Conservation (phyloP, 2,797 vertebrate genomes). For the Clarias fuscus region DNA sequence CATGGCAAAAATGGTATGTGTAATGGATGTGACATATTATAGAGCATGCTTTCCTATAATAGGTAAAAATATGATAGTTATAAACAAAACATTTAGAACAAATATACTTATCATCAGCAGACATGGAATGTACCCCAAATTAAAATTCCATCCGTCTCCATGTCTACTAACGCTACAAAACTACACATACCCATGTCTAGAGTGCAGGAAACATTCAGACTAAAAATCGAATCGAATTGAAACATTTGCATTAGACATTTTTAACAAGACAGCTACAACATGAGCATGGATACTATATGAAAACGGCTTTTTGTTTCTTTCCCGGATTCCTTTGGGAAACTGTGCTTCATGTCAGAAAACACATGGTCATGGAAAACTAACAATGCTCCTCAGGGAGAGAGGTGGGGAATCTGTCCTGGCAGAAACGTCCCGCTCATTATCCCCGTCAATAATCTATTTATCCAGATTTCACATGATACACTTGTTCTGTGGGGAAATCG, state of each 20-base stretch:
- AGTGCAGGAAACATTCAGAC: neutral
- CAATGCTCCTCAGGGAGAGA: constrained; percentile 36
- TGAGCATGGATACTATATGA: constrained; percentile 16
- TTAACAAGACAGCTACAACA: neutral
- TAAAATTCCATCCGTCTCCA: neutral
- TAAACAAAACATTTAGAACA: too few species aligned
- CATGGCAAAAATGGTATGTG: too few species aligned
- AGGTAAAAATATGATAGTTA: too few species aligned
- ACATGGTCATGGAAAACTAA: constrained; percentile 41
- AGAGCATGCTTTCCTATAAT: too few species aligned
- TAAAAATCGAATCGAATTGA: neutral
- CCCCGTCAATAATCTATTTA: constrained; percentile 35
- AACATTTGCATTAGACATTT: constrained; percentile 14
- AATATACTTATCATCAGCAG: neutral
- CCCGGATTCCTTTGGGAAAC: constrained; percentile 44
- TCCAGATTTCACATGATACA: constrained; percentile 27
- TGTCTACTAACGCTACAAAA: neutral
- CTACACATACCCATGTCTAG: neutral
- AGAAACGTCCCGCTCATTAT: constrained; percentile 45
- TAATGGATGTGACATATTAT: too few species aligned
- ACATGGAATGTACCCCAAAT: neutral
- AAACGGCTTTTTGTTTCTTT: constrained; percentile 35
- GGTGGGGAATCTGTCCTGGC: constrained; percentile 6
- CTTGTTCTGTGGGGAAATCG: constrained; percentile 11
- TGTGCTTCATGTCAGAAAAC: constrained; percentile 48